Conservation (phyloP, 2,797 vertebrate genomes). For the Pipistrellus nathusii region DNA sequence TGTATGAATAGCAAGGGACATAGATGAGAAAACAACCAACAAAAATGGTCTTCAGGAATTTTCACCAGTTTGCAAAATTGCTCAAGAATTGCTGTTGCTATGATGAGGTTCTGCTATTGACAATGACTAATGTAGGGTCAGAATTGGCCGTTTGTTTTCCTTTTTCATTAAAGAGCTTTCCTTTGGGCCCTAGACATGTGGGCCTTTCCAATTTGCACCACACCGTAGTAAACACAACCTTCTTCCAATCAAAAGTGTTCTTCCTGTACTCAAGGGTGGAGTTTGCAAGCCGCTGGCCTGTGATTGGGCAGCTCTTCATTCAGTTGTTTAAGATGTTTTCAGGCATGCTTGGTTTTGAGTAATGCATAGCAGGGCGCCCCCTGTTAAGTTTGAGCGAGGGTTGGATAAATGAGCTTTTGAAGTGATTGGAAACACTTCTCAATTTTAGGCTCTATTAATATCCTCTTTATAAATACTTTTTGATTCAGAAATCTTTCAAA, state of each 20-base stretch:
- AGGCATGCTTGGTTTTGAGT: constrained; percentile 82
- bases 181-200: constrained; percentile 78
- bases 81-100: constrained; percentile 55
- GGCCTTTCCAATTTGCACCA: constrained; percentile 81
- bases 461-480: constrained; percentile 68
- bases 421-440: constrained; percentile 74
- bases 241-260: constrained; percentile 84
- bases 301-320: constrained; percentile 84
- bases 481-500: constrained; percentile 66
- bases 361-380: constrained; percentile 81
- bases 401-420: constrained; percentile 78
- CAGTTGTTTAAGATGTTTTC: constrained; percentile 83
- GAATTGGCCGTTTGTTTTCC: constrained; percentile 56
- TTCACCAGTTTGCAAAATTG: constrained; percentile 62
- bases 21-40: constrained; percentile 62
- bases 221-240: constrained; percentile 82
- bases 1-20: constrained; percentile 5
- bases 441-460: constrained; percentile 69
- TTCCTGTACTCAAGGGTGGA: constrained; percentile 84
- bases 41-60: constrained; percentile 67
- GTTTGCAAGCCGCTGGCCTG: constrained; percentile 76
- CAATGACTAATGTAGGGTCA: constrained; percentile 32
- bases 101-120: constrained; percentile 68
- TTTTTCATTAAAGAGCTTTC: constrained; percentile 74
- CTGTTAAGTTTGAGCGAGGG: constrained; percentile 81